phyloP scores from a whole-genome alignment of 1,140 invertebrate genomes.

The Cheumatopsyche charites region DNA sequence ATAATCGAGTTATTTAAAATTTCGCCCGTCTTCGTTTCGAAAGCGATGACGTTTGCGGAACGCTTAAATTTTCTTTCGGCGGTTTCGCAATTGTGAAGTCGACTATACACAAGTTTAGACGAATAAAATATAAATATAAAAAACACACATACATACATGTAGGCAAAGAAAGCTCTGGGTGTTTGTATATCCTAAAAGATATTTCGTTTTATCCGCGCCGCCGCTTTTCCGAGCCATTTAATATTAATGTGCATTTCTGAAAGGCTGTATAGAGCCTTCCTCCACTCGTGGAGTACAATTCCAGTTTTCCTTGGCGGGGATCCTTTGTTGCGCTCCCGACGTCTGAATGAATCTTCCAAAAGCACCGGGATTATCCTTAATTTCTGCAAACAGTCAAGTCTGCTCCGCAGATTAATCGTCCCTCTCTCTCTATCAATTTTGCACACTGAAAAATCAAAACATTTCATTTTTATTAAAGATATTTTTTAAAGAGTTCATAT shows the following conservation, averaged over 20 bases:
- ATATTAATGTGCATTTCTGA: slow-evolving; percentile 49
- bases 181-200: slow-evolving; percentile 40
- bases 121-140: too few species aligned
- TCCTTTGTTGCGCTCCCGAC: slow-evolving; percentile 36
- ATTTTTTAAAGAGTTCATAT: too few species aligned
- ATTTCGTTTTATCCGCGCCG: slow-evolving; percentile 38
- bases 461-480: not conserved
- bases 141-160: too few species aligned
- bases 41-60: too few species aligned
- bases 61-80: not conserved
- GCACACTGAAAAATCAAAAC: slow-evolving; percentile 4
- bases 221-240: slow-evolving; percentile 49
- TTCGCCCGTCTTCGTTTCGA: too few species aligned
- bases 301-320: slow-evolving; percentile 25
- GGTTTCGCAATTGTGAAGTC: not conserved
- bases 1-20: too few species aligned
- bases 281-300: slow-evolving; percentile 26
- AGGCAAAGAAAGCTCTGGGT: slow-evolving; percentile 20
- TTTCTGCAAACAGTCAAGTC: slow-evolving; percentile 36
- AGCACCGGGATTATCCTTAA: slow-evolving; percentile 38
- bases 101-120: not conserved
- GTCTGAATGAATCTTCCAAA: slow-evolving; percentile 36
- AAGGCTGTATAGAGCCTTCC: slow-evolving; percentile 36
- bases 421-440: not conserved
- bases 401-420: slow-evolving; percentile 25